Evolutionary conservation across 2,113 vertebrate genomes (phyloP).

Genomic region (Aptenodytes patagonicus): DNA sequence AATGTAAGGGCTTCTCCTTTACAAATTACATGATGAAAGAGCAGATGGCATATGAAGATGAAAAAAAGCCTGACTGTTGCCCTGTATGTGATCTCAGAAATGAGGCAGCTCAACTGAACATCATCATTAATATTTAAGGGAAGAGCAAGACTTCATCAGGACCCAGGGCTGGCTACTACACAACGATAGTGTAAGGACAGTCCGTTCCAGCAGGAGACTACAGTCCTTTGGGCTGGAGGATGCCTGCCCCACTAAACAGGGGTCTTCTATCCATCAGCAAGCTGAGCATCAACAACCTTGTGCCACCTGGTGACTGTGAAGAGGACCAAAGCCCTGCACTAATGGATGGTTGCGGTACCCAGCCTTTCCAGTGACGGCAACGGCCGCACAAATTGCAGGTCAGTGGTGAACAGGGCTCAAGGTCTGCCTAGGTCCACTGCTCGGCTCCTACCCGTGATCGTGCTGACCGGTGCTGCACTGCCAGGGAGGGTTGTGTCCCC

Average conservation of each 20-base stretch:
- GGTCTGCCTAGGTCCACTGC: not conserved
- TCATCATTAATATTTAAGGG: not conserved
- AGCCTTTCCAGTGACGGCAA: no score
- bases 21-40: not conserved
- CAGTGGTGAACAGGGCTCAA: not conserved
- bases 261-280: not conserved
- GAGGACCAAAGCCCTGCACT: not conserved
- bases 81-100: not conserved
- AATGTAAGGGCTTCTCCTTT: not conserved
- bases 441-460: rapidly evolving
- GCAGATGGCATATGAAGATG: not conserved
- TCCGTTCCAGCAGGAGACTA: not conserved
- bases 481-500: not conserved
- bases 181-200: not conserved
- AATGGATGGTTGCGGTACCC: not conserved
- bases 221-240: not conserved
- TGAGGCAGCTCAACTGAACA: not conserved
- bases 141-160: not conserved
- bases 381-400: not conserved
- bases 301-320: not conserved
- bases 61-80: not conserved
- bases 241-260: not conserved
- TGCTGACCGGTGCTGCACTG: not conserved
- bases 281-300: not conserved
- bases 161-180: not conserved